Evolutionary conservation across 2,888 invertebrate species (phyloP).

Genomic region (Drosophila lutescens): DNA sequence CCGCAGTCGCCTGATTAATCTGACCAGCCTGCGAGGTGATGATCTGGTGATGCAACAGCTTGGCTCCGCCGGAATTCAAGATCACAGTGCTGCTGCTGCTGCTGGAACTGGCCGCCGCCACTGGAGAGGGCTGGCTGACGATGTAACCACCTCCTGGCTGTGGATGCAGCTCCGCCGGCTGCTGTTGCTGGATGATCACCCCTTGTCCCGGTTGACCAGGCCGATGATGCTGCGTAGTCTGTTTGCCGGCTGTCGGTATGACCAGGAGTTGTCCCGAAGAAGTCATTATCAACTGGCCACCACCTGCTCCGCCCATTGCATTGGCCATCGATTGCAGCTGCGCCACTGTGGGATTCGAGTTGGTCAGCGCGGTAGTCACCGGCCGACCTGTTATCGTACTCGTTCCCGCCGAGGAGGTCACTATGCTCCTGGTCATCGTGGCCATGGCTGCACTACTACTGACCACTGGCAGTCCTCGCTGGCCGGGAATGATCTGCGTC

Average conservation of each 20-base stretch:
- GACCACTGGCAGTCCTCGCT: constrained; percentile 79
- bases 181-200: constrained; percentile 49
- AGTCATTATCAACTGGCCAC: constrained; percentile 84
- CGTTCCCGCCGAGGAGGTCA: constrained; percentile 88
- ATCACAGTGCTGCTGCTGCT: constrained; percentile 43
- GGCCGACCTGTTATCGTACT: constrained; percentile 87
- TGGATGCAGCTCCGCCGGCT: constrained; percentile 60
- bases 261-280: constrained; percentile 84
- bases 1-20: constrained; percentile 29
- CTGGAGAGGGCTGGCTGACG: constrained; percentile 52
- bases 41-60: constrained; percentile 64
- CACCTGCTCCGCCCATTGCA: constrained; percentile 55
- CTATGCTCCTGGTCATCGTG: constrained; percentile 89
- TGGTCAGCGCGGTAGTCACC: constrained; percentile 63
- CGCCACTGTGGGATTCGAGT: constrained; percentile 46
- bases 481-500: constrained; percentile 34
- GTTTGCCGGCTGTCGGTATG: constrained; percentile 70
- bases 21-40: constrained; percentile 66
- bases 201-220: constrained; percentile 20
- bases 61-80: constrained; percentile 55
- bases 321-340: constrained; percentile 78
- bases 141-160: constrained; percentile 61
- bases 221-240: constrained; percentile 30
- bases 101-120: constrained; percentile 21
- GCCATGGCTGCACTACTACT: constrained; percentile 46